Evolutionary conservation across 2,113 vertebrate species (phyloP), one percentile per base, ranked within the genome.

Genomic region (Bostrychus sinensis): DNA sequence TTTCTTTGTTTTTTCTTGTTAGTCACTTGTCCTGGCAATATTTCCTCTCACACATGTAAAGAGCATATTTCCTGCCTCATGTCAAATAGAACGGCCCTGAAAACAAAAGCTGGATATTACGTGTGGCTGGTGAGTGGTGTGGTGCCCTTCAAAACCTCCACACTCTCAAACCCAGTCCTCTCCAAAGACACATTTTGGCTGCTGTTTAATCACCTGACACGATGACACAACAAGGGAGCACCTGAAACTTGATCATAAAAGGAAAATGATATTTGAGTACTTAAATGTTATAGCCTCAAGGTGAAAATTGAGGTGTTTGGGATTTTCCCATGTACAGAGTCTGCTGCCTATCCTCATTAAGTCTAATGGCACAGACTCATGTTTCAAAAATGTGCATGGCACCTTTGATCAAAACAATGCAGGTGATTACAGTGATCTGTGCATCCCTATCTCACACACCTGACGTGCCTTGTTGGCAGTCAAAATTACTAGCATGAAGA

Each of bases 31-130:
- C n/a, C 62, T 30, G n/a, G 45, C 63, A 56, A 22, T 62, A 58
- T 73, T 91, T 89, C 89, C 87, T 75, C 72, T 82, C 77, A 70
- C 78, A 58, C 82, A 81, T 77, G 81, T 74, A 81, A 80, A 76
- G 82, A 74, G 13, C 56, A 8, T 58, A 69, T 66, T 91, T 92
- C 89, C 89, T 91, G 88, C 76, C 67, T 41, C 79, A 70, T 73
- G 82, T 86, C 83, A 77, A 83, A 86, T 75, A 78, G 73, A 20
- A 64, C 77, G 30, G 56, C 45, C 1, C 69, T 74, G 85, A 70
- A 90, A 89, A 91, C 90, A 92, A 92, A 92, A 90, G 89, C 88
- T 90, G 90, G 90, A 92, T 92, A 50, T 92, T 90, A 72, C 80
- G 84, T 85, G 62, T 54, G 54, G 39, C 26, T 55, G 67, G 60